Conservation (phyloP, 2,888 invertebrate genomes). For the Anthoptus insignis region DNA sequence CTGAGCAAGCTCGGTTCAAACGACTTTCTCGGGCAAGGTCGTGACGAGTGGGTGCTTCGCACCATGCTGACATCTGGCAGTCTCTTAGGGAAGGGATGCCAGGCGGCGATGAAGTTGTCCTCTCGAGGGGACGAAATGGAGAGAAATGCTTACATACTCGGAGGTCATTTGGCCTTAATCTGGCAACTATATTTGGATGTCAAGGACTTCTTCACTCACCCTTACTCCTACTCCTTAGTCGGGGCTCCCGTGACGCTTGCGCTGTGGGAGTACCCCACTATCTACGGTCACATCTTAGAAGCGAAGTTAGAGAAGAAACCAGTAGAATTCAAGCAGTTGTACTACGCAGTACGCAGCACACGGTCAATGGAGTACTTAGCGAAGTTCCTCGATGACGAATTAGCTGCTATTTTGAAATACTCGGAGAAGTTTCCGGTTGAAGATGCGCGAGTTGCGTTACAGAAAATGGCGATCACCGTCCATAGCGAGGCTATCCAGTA, state of each 20-base stretch:
- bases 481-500: slow-evolving; percentile 72
- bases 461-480: slow-evolving; percentile 77
- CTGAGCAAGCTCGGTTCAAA: slow-evolving; percentile 71
- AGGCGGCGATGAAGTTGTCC: slow-evolving; percentile 77
- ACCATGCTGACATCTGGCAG: slow-evolving; percentile 78
- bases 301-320: slow-evolving; percentile 66
- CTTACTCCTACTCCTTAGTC: slow-evolving; percentile 74
- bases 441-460: slow-evolving; percentile 70
- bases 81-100: slow-evolving; percentile 78
- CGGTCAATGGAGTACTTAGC: slow-evolving; percentile 73
- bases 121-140: slow-evolving; percentile 62
- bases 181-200: slow-evolving; percentile 80
- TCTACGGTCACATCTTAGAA: slow-evolving; percentile 70
- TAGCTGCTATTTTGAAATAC: slow-evolving; percentile 66
- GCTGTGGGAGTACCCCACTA: slow-evolving; percentile 76
- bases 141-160: slow-evolving; percentile 70
- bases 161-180: slow-evolving; percentile 75
- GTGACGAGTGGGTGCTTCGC: slow-evolving; percentile 73
- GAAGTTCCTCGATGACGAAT: slow-evolving; percentile 68
- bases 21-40: slow-evolving; percentile 73
- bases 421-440: slow-evolving; percentile 69
- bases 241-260: slow-evolving; percentile 74
- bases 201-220: slow-evolving; percentile 78
- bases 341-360: slow-evolving; percentile 73
- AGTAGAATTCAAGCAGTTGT: slow-evolving; percentile 69